Base-by-base conservation (phyloP, 2,797 vertebrate species). In the Champsocephalus gunnari region DNA sequence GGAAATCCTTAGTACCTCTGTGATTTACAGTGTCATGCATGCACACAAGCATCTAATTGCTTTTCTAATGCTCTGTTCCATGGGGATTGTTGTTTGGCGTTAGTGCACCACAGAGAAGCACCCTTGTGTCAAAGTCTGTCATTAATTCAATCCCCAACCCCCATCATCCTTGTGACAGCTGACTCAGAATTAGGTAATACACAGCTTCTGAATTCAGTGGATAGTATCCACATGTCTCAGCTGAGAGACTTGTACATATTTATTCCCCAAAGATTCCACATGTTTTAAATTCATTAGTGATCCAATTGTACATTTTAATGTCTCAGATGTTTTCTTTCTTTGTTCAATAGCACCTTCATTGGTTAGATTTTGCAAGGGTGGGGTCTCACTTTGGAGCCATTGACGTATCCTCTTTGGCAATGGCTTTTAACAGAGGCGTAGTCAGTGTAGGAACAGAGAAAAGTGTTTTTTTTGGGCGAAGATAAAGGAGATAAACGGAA, bases 311-410 rank as follows among this genome's bases (percentile, higher is more conserved):
- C 60, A 76, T 50, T 60, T 2, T 32, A 67, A 72, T 71, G 57
- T 64, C 11, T 50, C n/a, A 13, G 9, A 4, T 48, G 68, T 11
- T 34, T 76, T 65, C 57, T 55, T 70, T 81, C 67, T 71, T 77
- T 58, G 41, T 83, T 87, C 72, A 63, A 66, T 71, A 59, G 51
- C 75, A 63, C 83, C 54, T 82, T 73, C 74, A 93, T 94, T 94
- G 93, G 94, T 82, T 88, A 67, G 82, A 85, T 70, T 77, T 75
- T 78, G 73, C 66, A 92, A 95, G 93, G 95, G 94, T 93, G 94
- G 92, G 93, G 92, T 95, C 91, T 93, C 81, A 80, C 79, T 91
- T 83, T 67, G 72, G 60, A 82, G 78, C 77, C 73, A 66, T 75
- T 92, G 90, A 87, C 84, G 85, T 85, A 64, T 71, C 68, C 21